These are phyloP conservation scores for Musca domestica DNA, from an alignment of 1,140 invertebrate genomes.

Conservation along the genomic window DNA sequence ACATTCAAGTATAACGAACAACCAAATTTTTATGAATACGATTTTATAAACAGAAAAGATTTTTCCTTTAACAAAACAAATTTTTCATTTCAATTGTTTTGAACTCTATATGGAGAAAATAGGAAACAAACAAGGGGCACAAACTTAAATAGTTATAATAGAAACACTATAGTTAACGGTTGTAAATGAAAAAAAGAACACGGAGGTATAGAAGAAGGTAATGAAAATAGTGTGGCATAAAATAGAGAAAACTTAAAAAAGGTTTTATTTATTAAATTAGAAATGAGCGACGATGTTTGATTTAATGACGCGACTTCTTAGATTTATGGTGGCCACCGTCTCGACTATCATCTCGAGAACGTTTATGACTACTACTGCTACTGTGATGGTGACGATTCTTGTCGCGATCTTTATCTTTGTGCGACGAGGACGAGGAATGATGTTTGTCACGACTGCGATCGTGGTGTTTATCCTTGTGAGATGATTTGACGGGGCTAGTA, in stretches of 20 bases:
- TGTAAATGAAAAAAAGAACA: too few relatives aligned
- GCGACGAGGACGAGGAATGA: conserved; percentile 47
- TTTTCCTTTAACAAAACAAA: too few relatives aligned
- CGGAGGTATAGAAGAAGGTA: neutral
- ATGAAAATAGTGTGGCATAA: neutral
- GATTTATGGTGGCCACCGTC: conserved; percentile 65
- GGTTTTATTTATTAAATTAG: neutral
- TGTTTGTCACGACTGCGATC: conserved; percentile 46
- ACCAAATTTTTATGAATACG: too few relatives aligned
- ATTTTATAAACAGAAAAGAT: too few relatives aligned
- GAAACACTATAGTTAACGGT: neutral
- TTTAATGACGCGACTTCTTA: conserved; percentile 64
- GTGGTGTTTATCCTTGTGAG: conserved; percentile 49
- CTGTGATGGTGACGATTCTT: conserved; percentile 31
- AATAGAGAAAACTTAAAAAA: too few relatives aligned
- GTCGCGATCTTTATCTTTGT: conserved; percentile 42
- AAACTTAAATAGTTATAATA: conserved; percentile 1
- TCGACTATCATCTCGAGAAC: conserved; percentile 70
- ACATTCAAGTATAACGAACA: too few relatives aligned
- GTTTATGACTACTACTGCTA: conserved; percentile 56
- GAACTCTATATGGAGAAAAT: too few relatives aligned
- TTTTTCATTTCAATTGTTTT: too few relatives aligned
- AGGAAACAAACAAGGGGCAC: too few relatives aligned
- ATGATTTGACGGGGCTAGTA: conserved; percentile 43
- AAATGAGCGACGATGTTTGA: neutral